These are phyloP conservation scores for Sebastes glaucus DNA, from an alignment of 2,797 vertebrate species.

Conservation along the genomic window DNA sequence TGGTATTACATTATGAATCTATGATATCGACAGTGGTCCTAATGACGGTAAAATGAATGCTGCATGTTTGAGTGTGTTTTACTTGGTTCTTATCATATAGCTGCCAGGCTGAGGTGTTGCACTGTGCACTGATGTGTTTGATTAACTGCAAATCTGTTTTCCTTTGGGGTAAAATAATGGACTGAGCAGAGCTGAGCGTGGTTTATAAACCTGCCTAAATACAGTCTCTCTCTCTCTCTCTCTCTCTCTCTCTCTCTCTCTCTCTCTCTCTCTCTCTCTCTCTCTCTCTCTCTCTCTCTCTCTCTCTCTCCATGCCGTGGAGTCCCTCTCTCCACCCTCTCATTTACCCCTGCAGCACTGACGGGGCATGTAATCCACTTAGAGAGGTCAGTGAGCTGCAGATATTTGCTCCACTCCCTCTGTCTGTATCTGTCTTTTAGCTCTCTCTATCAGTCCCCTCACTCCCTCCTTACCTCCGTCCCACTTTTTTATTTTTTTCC, in stretches of 20 bases:
- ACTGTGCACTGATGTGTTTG: neutral
- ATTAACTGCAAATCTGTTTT: neutral
- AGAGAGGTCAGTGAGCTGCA: slow-evolving; percentile 73
- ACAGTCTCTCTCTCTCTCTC: neutral
- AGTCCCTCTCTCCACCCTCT: slow-evolving; percentile 3
- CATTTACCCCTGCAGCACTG: slow-evolving; percentile 24
- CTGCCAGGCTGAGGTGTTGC: neutral
- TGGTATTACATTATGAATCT: neutral
- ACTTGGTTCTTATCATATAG: neutral
- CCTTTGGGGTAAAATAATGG: neutral
- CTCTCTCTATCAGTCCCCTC: neutral
- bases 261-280: slow-evolving; percentile 1
- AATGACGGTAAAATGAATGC: neutral
- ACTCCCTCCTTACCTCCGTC: slow-evolving; percentile 8
- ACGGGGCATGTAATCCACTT: slow-evolving; percentile 71
- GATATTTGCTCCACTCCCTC: slow-evolving; percentile 63
- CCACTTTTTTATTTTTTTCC: slow-evolving; percentile 14
- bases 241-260: neutral
- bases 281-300: too few relatives aligned
- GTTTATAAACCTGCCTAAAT: neutral
- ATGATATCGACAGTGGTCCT: neutral
- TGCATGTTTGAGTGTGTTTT: neutral
- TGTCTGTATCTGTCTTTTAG: slow-evolving; percentile 1
- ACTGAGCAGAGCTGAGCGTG: neutral
- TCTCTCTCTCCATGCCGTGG: neutral